Percentiles rank a stretch among this genome's conserved stretches.
These are phyloP conservation scores for Trachelus troglodyta DNA, from an alignment of 2,888 invertebrate genomes.

Conservation along the genomic window DNA sequence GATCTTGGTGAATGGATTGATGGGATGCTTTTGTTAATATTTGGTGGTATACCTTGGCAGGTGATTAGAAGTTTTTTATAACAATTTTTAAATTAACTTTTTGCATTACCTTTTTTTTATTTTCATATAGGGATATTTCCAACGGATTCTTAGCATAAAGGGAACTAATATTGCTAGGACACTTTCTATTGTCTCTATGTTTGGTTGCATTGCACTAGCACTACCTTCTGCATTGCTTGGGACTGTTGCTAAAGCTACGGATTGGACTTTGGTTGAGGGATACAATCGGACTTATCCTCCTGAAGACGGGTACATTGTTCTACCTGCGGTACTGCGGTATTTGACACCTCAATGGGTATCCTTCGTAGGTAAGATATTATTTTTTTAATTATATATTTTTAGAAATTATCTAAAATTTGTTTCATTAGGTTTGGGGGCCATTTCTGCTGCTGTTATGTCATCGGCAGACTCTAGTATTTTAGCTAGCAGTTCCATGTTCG, in stretches of 20 bases:
- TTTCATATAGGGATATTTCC: constrained; percentile 72
- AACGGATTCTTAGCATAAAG: constrained; percentile 76
- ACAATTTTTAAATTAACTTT: background rate
- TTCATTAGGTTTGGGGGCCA: constrained; percentile 73
- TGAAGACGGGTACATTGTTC: constrained; percentile 70
- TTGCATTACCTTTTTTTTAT: background rate
- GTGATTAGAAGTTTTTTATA: constrained; percentile 50
- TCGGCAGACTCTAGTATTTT: constrained; percentile 80
- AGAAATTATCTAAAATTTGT: background rate
- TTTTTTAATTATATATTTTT: background rate
- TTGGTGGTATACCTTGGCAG: constrained; percentile 80
- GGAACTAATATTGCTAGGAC: constrained; percentile 73
- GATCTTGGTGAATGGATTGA: constrained; percentile 71
- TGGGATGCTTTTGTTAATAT: constrained; percentile 71
- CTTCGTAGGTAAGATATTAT: constrained; percentile 67
- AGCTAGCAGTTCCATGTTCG: constrained; percentile 79
- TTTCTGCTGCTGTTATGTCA: constrained; percentile 82
- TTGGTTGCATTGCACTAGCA: constrained; percentile 75
- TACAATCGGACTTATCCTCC: constrained; percentile 52
- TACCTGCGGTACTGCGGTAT: constrained; percentile 75
- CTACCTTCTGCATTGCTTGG: constrained; percentile 76
- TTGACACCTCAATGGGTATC: constrained; percentile 71
- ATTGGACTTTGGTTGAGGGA: constrained; percentile 68
- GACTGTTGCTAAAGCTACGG: constrained; percentile 71
- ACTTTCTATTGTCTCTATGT: constrained; percentile 74